phyloP scores from a whole-genome alignment of 2,797 vertebrate species.

The Pygocentrus nattereri region DNA sequence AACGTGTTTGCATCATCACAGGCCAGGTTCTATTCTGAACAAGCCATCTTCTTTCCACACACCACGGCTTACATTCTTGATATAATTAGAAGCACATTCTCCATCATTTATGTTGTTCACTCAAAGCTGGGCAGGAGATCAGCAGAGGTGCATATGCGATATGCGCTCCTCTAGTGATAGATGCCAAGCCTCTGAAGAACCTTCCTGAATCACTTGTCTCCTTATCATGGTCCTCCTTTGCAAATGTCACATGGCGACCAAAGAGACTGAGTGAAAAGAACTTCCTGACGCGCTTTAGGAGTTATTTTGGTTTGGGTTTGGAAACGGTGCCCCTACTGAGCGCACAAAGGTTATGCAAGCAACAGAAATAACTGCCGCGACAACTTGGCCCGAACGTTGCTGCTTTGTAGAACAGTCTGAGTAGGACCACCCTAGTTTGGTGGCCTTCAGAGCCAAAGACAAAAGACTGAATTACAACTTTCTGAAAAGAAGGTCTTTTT shows the following conservation, averaged over 20 bases:
- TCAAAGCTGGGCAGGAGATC: slow-evolving; percentile 7
- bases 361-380: not conserved
- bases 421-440: not conserved
- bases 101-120: not conserved
- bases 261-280: not conserved
- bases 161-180: not conserved
- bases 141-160: not conserved
- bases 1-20: slow-evolving; percentile 14
- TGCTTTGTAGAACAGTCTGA: not conserved
- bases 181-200: not conserved
- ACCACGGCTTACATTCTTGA: slow-evolving; percentile 26
- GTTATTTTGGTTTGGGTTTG: slow-evolving; percentile 16
- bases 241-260: not conserved
- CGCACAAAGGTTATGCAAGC: not conserved
- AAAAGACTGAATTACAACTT: not conserved
- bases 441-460: not conserved
- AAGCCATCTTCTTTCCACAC: slow-evolving; percentile 7
- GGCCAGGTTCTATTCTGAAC: not conserved
- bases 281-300: not conserved
- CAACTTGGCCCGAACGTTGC: not conserved
- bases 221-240: not conserved
- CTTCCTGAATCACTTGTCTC: not conserved
- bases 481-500: not conserved
- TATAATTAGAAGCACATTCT: slow-evolving; percentile 9
- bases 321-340: slow-evolving; percentile 11